Evolutionary conservation across 1,140 invertebrate genomes (phyloP).

Genomic region (Microplitis demolitor): DNA sequence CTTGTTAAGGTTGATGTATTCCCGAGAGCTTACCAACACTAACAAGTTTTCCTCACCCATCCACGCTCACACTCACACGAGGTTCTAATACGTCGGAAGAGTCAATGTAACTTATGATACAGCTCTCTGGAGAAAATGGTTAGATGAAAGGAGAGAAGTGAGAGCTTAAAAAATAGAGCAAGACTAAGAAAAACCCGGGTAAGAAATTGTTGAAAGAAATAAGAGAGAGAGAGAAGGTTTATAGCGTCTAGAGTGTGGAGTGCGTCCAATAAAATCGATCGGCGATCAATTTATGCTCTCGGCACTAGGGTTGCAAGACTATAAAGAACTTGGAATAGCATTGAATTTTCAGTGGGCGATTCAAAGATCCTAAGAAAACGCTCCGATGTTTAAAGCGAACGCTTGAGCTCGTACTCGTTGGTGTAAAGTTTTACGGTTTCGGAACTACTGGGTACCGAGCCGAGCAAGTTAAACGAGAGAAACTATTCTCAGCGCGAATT

Average conservation of each 20-base stretch:
- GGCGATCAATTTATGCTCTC: neutral
- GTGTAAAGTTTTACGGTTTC: neutral
- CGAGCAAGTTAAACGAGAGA: too few relatives aligned
- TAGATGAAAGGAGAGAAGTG: neutral
- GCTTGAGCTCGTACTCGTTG: neutral
- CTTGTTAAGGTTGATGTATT: conserved; percentile 10
- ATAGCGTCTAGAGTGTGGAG: neutral
- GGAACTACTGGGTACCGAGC: neutral
- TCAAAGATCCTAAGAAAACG: neutral
- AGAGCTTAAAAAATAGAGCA: neutral
- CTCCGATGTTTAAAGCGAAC: neutral
- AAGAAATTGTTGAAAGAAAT: too few relatives aligned
- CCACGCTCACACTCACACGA: too few relatives aligned
- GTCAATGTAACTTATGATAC: neutral
- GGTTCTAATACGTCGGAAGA: neutral
- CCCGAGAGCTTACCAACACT: neutral
- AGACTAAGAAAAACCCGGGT: too few relatives aligned
- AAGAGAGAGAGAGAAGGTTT: neutral
- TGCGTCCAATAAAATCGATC: neutral
- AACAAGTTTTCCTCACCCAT: too few relatives aligned
- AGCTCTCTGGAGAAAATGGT: neutral
- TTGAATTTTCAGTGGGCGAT: neutral
- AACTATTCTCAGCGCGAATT: too few relatives aligned
- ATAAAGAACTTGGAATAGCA: neutral
- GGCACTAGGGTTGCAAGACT: neutral